Evolutionary conservation across 1,140 invertebrate genomes (phyloP).

Genomic region (Drosophila seguyi): DNA sequence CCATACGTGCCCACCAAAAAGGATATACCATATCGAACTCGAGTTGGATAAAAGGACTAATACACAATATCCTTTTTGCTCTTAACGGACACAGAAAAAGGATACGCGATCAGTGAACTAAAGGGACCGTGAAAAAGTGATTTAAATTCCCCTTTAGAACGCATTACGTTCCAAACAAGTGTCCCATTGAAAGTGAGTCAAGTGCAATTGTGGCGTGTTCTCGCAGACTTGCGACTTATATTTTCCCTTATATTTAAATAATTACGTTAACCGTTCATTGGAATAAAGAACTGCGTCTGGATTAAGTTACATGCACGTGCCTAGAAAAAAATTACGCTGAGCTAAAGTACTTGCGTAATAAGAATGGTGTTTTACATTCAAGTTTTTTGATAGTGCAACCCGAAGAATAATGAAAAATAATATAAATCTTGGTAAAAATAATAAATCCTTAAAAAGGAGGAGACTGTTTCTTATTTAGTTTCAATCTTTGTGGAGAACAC

Average conservation of each 20-base stretch:
- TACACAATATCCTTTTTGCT: conserved; percentile 16
- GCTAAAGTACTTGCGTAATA: neutral
- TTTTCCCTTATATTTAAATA: neutral
- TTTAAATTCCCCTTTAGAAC: neutral
- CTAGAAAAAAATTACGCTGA: neutral
- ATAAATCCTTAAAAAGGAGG: neutral
- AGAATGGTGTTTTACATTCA: neutral
- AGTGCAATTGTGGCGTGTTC: conserved; percentile 34
- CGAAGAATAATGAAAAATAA: neutral
- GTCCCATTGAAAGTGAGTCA: conserved; percentile 30
- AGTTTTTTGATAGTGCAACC: neutral
- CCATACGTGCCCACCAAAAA: conserved; percentile 48
- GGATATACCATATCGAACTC: conserved; percentile 25
- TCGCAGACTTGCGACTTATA: neutral
- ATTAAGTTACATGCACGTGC: neutral
- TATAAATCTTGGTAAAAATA: neutral
- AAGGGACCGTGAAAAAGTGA: conserved; percentile 8
- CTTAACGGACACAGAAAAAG: conserved; percentile 10
- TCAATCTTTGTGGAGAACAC: neutral
- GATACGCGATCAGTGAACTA: conserved; percentile 34
- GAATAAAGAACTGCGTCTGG: neutral
- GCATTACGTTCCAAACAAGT: neutral
- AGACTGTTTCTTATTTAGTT: neutral
- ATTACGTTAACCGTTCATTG: neutral
- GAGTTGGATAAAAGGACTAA: conserved; percentile 25